A percentile compares a stretch with the other conserved stretches of the same genome.
Evolutionary conservation across 2,113 vertebrate genomes (phyloP).

Genomic region (Anolis carolinensis): DNA sequence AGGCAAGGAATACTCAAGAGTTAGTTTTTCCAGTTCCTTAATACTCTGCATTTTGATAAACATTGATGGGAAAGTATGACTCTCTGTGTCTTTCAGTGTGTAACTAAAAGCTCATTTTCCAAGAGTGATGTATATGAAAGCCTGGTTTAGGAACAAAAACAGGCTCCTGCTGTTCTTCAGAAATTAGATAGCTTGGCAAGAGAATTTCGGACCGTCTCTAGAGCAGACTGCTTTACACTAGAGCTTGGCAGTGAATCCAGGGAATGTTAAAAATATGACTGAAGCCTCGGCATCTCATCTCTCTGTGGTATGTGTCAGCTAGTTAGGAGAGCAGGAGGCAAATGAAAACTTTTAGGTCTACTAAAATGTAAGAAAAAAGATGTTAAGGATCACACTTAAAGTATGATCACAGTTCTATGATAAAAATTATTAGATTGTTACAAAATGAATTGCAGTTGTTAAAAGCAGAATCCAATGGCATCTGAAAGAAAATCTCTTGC

Average conservation of each 20-base stretch:
- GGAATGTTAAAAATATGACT: not conserved
- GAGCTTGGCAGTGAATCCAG: not conserved
- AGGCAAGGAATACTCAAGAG: too few relatives aligned
- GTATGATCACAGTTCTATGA: not conserved
- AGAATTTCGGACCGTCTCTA: not conserved
- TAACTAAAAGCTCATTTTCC: not conserved
- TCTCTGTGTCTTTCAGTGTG: not conserved
- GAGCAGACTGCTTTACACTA: not conserved
- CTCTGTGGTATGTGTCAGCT: constrained; percentile 26
- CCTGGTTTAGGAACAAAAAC: not conserved
- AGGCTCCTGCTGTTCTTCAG: not conserved
- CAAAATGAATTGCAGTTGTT: too few relatives aligned
- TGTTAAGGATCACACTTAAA: not conserved
- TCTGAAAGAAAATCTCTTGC: too few relatives aligned
- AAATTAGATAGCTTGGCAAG: constrained; percentile 16
- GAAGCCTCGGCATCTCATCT: not conserved
- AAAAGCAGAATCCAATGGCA: too few relatives aligned
- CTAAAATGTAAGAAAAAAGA: constrained; percentile 17
- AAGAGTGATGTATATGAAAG: not conserved
- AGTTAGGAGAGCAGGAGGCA: constrained; percentile 22
- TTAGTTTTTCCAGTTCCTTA: not conserved
- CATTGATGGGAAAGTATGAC: not conserved
- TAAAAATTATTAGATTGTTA: not conserved
- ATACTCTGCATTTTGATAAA: not conserved
- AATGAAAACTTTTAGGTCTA: not conserved